phyloP scores from a whole-genome alignment of 2,797 vertebrate genomes.

The Sebastes cheni region DNA sequence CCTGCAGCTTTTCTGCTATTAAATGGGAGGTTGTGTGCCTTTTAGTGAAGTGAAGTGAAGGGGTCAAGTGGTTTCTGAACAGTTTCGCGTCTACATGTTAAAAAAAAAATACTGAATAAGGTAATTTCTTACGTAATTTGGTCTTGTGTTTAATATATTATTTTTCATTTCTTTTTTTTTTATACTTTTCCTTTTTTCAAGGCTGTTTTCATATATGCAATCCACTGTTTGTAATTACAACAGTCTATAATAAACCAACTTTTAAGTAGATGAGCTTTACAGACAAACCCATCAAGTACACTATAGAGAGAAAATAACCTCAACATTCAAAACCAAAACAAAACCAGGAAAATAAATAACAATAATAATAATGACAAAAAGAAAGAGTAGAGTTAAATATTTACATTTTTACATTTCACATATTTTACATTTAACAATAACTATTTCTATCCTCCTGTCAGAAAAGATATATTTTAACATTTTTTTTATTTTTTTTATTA shows the following conservation, averaged over 20 bases:
- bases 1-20: neutral
- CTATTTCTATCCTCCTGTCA: neutral
- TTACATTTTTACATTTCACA: too few relatives aligned
- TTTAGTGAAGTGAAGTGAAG: constrained; percentile 10
- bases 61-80: constrained; percentile 6
- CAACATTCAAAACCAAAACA: accelerated
- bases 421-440: neutral
- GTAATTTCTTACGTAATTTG: neutral
- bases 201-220: too few relatives aligned
- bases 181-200: too few relatives aligned
- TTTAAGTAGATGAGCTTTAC: too few relatives aligned
- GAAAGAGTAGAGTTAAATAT: too few relatives aligned
- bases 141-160: neutral
- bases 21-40: constrained; percentile 8
- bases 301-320: too few relatives aligned
- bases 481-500: too few relatives aligned
- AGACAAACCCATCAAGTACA: too few relatives aligned
- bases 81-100: neutral
- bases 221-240: too few relatives aligned
- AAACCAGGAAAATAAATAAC: too few relatives aligned
- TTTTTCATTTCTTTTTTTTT: neutral
- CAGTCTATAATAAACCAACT: too few relatives aligned
- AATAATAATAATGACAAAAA: too few relatives aligned
- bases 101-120: neutral
- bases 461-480: neutral